A percentile compares a stretch with the other conserved stretches of the same genome.
Evolutionary conservation across 2,888 invertebrate genomes (phyloP).

Genomic region (Blomia tropicalis): DNA sequence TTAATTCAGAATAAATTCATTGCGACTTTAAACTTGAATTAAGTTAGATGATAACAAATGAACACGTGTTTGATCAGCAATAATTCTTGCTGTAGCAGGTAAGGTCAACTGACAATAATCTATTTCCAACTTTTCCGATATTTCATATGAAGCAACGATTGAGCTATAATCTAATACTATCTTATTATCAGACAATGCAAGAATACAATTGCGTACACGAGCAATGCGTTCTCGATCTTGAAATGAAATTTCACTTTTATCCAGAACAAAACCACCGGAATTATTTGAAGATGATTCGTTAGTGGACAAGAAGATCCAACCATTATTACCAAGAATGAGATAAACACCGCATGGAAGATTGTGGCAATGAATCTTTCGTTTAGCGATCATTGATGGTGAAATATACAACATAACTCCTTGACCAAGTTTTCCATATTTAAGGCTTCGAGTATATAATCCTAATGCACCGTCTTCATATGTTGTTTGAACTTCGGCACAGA

Average conservation of each 20-base stretch:
- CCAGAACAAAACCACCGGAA: slow-evolving; percentile 58
- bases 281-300: slow-evolving; percentile 42
- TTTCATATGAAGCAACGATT: slow-evolving; percentile 17
- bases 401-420: slow-evolving; percentile 81
- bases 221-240: slow-evolving; percentile 69
- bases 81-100: neutral
- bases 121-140: slow-evolving; percentile 9
- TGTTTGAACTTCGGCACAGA: slow-evolving; percentile 77
- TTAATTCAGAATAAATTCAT: too few relatives aligned
- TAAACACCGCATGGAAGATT: slow-evolving; percentile 76
- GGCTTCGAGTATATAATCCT: slow-evolving; percentile 81
- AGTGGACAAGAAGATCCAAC: slow-evolving; percentile 83
- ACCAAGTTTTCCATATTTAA: slow-evolving; percentile 86
- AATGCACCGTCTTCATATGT: slow-evolving; percentile 77
- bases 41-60: neutral
- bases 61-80: slow-evolving; percentile 18
- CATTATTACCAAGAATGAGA: slow-evolving; percentile 87
- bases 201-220: slow-evolving; percentile 71
- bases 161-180: slow-evolving; percentile 71
- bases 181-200: slow-evolving; percentile 65
- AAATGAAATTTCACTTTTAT: slow-evolving; percentile 53
- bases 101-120: neutral
- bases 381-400: slow-evolving; percentile 71
- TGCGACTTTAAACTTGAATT: neutral
- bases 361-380: slow-evolving; percentile 90